Base-by-base conservation (phyloP, 2,797 vertebrate genomes). In the Schizothorax lantsangensis region DNA sequence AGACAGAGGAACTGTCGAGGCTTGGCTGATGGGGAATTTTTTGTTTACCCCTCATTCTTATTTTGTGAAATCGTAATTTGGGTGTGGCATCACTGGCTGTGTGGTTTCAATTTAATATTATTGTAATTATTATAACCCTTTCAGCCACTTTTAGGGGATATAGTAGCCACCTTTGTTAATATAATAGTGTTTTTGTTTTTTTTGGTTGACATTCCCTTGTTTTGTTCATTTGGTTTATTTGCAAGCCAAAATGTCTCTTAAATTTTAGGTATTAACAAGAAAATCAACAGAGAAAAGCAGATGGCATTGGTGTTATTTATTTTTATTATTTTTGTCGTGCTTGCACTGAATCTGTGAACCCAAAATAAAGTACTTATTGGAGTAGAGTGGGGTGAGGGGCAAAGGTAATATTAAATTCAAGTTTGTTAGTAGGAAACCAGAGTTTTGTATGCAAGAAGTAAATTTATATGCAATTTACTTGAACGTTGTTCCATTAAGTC, bases 181-280 rank as follows among this genome's bases (percentile, higher is more conserved):
- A 2, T 83, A 81, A 87, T 77, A 4, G 54, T 30, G 52, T 88
- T 75, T 84, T 47, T 8, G 78, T 88, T 88, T 86, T 85, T 33
- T 33, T 89, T 86, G 54, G 19, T 86, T 86, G 79, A 87, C 72
- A 86, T 52, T 89, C 88, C 82, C 83, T 87, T 80, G 45, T 87
- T 87, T 87, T 64, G 64, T 68, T 52, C 74, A n/a, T 80, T 86
- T 79, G 82, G 68, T 33, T 47, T 66, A 49, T 81, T 89, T 86
- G 40, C 69, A 38, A 81, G 49, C n/a, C 85, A 74, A 82, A 68
- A 83, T 88, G 71, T 88, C 83, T 79, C 79, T 86, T 43, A 47
- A 33, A 79, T 77, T 82, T 47, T 82, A 68, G 43, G 30, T 5
- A 40, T 81, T 40, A 36, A 79, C 74, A 36, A 49, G 19, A 79